These are phyloP conservation scores for Manacus vitellinus DNA, from an alignment of 2,113 vertebrate species.

Conservation along the genomic window DNA sequence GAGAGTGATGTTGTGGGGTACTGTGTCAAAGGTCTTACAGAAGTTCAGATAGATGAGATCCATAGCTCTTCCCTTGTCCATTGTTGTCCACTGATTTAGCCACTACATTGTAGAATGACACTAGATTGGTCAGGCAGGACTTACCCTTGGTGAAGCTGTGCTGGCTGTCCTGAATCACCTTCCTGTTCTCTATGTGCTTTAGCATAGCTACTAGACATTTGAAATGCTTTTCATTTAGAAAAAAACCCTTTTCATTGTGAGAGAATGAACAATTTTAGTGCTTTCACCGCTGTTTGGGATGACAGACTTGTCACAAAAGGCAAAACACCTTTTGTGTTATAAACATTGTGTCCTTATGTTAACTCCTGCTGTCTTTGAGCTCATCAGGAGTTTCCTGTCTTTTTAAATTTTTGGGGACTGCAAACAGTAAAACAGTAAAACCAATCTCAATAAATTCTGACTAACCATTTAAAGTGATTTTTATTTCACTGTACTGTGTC, in stretches of 20 bases:
- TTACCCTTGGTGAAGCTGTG: neutral
- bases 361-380: neutral
- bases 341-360: neutral
- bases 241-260: neutral
- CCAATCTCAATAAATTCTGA: neutral
- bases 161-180: neutral
- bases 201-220: neutral
- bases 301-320: neutral
- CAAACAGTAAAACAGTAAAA: neutral
- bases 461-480: neutral
- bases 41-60: neutral
- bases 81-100: neutral
- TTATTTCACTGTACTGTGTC: neutral
- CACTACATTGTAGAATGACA: neutral
- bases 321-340: neutral
- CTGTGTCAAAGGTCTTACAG: neutral
- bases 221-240: neutral
- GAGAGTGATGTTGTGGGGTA: neutral
- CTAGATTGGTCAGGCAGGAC: neutral
- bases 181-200: neutral
- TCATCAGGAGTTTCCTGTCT: neutral
- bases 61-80: neutral
- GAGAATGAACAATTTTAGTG: neutral
- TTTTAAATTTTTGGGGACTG: neutral
- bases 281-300: neutral